These are phyloP conservation scores for Sinopyrophorus schimmeli DNA, from an alignment of 2,888 invertebrate species.

Conservation along the genomic window DNA sequence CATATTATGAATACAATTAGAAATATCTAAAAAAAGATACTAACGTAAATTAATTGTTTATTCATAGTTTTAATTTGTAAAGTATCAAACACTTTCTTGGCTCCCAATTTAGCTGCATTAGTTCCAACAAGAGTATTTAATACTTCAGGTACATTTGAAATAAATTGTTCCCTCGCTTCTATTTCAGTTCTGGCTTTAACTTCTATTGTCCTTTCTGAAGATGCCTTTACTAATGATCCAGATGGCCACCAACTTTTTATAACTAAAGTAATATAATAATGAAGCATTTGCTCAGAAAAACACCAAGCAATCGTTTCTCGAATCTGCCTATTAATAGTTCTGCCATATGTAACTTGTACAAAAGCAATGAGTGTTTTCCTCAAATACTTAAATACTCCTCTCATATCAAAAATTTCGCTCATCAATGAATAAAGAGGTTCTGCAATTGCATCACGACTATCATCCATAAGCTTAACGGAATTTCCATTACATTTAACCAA, in stretches of 20 bases:
- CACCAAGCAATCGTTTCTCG: conserved; percentile 85
- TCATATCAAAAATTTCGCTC: conserved; percentile 88
- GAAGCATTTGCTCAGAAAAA: conserved; percentile 88
- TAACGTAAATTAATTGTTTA: conserved; percentile 89
- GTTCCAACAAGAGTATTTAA: conserved; percentile 83
- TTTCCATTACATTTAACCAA: conserved; percentile 51
- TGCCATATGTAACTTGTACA: conserved; percentile 85
- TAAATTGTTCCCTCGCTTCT: conserved; percentile 69
- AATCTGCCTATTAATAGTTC: conserved; percentile 90
- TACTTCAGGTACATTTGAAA: conserved; percentile 76
- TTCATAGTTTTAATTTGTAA: conserved; percentile 84
- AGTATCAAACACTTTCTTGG: conserved; percentile 83
- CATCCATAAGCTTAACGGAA: conserved; percentile 56
- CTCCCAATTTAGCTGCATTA: conserved; percentile 80
- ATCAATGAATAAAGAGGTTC: conserved; percentile 87
- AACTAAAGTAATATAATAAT: conserved; percentile 81
- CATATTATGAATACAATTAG: too few relatives aligned
- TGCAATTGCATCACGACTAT: conserved; percentile 82
- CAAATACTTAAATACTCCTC: conserved; percentile 86
- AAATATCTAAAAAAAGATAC: conserved; percentile 50
- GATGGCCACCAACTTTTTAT: conserved; percentile 91
- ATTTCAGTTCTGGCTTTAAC: conserved; percentile 71
- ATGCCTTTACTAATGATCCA: conserved; percentile 69
- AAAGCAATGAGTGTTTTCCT: conserved; percentile 86
- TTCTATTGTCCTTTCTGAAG: conserved; percentile 61